Evolutionary conservation across 1,140 invertebrate genomes (phyloP), one percentile per base, ranked within the genome.

Genomic region (Diabrotica undecimpunctata): DNA sequence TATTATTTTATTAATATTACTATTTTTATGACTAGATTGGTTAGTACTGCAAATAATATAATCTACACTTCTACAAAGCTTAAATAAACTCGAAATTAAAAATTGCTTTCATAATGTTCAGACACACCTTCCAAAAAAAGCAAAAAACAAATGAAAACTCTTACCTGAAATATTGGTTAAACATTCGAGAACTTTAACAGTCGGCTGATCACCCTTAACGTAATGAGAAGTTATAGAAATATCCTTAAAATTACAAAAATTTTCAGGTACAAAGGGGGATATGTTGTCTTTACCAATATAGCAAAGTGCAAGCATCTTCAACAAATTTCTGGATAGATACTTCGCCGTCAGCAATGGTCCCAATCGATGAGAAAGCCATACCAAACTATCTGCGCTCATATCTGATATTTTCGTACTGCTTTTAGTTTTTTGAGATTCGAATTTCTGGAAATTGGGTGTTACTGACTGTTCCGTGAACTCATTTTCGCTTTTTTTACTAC

Each of bases 261-360:
- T 57, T 0, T 72, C 73, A n/a, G 79, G 80, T 53, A 14, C 39
- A n/a, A 75, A 71, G 3, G 83, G 76, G 51, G 83, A 75, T 12
- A 95, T 80, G 79, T 93, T 94, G 66, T 94, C 91, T 72, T 87
- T 86, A 0, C 93, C 93, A 25, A 94, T 87, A 76, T 97, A 99
- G 79, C 96, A 98, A 0, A 98, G 79, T 0, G 94, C 92, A 10
- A 98, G 79, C 90, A 98, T 97, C 70, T 95, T 87, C 5, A 99
- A 80, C 46, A 99, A 82, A 83, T 98, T 98, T 51, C 93, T 84
- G 0, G 95, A 94, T 25, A 98, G 83, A 81, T 94, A 90, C 69
- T 91, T 87, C 11, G 95, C 93, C 5, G 95, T 96, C 6, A 99
- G 82, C 35, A 98, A 92, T 0, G 96, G 96, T 0, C 97, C 97